These are phyloP conservation scores for Microtus ochrogaster DNA, from an alignment of 2,113 vertebrate genomes.

Conservation along the genomic window DNA sequence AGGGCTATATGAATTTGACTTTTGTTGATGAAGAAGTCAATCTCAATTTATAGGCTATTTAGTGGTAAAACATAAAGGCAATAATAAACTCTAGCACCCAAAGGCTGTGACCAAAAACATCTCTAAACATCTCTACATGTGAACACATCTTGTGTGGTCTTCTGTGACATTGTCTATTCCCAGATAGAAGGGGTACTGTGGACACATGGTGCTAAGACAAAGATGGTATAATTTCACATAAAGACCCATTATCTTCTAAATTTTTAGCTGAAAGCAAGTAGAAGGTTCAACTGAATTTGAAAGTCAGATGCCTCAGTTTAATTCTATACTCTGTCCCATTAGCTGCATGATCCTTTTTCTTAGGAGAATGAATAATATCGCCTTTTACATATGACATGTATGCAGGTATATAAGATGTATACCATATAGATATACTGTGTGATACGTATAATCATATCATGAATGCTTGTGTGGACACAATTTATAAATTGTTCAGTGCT, in stretches of 20 bases:
- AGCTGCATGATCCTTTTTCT: not conserved
- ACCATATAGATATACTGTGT: not conserved
- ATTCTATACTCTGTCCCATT: not conserved
- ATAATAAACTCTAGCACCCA: not conserved
- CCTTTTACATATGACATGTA: not conserved
- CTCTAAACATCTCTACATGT: not conserved
- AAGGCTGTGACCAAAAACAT: not conserved
- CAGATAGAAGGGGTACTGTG: not conserved
- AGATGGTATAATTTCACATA: not conserved
- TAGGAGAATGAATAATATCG: not conserved
- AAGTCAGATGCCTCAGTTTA: conserved; percentile 32
- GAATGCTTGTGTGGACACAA: not conserved
- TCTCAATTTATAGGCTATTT: not conserved
- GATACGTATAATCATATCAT: not conserved
- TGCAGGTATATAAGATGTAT: not conserved
- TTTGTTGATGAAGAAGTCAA: not conserved
- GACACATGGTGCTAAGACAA: not conserved
- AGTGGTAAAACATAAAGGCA: not conserved
- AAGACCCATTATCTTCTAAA: conserved; percentile 1
- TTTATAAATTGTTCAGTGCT: conserved; percentile 28
- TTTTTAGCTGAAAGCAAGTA: not conserved
- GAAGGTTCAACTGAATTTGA: not conserved
- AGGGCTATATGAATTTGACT: not conserved
- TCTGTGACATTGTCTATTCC: not conserved
- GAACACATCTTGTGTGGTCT: not conserved